These are phyloP conservation scores for Montipora capitata DNA, from an alignment of 92 coral and sea anemone species.

Conservation along the genomic window DNA sequence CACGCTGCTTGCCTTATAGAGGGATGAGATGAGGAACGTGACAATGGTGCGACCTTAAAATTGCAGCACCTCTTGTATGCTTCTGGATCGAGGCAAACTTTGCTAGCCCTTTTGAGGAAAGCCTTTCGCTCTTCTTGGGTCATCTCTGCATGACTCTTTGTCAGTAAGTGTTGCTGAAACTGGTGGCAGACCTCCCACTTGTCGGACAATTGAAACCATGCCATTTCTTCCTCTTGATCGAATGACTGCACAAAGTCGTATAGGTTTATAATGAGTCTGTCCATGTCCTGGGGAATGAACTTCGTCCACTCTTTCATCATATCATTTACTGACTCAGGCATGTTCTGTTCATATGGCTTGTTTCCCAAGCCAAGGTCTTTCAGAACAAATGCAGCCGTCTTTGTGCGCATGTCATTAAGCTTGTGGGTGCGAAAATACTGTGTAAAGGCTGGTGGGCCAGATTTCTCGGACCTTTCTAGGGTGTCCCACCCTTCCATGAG, in stretches of 20 bases:
- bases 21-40: neutral
- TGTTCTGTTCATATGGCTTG: constrained; percentile 51
- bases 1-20: neutral
- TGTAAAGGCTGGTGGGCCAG: constrained; percentile 48
- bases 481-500: constrained; percentile 68
- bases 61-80: constrained; percentile 33
- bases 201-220: constrained; percentile 62
- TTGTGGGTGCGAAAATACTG: constrained; percentile 46
- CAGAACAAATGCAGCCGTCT: constrained; percentile 47
- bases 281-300: constrained; percentile 52
- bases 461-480: constrained; percentile 43
- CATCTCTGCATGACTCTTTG: constrained; percentile 27
- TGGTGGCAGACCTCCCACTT: constrained; percentile 64
- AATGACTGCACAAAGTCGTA: constrained; percentile 55
- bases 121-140: too few relatives aligned
- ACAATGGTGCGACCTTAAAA: neutral
- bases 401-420: constrained; percentile 49
- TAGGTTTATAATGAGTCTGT: constrained; percentile 33
- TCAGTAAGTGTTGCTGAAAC: constrained; percentile 4
- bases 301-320: constrained; percentile 58
- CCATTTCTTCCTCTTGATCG: constrained; percentile 55
- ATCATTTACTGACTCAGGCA: constrained; percentile 40
- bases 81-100: constrained; percentile 60
- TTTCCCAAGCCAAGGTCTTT: constrained; percentile 58
- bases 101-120: neutral